Evolutionary conservation across 2,888 invertebrate species (phyloP).

Genomic region (Philonicus albiceps): DNA sequence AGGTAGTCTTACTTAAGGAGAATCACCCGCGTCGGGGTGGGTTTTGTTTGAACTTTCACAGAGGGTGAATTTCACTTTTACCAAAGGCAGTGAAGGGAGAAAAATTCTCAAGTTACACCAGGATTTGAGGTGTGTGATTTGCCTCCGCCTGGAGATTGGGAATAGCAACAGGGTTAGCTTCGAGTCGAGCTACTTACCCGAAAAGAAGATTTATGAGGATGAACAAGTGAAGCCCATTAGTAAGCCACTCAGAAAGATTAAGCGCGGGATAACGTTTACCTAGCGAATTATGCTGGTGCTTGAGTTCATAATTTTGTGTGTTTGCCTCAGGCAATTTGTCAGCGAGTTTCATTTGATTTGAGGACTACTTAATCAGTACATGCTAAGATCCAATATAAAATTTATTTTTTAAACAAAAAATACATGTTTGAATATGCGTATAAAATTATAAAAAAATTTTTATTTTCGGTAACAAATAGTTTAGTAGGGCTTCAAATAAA

Average conservation of each 20-base stretch:
- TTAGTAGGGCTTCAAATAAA: no score
- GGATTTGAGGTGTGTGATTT: neutral
- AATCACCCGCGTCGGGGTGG: neutral
- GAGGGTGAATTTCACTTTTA: conserved; percentile 35
- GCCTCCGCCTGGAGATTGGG: neutral
- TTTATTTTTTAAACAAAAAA: no score
- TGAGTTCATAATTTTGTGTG: conserved; percentile 32
- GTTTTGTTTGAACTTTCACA: conserved; percentile 30
- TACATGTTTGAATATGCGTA: no score
- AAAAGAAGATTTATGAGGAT: conserved; percentile 41
- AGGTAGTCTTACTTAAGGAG: conserved; percentile 39
- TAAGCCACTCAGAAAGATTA: conserved; percentile 33
- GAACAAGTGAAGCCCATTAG: conserved; percentile 42
- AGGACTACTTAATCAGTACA: neutral
- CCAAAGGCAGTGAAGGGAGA: conserved; percentile 9
- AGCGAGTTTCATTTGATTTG: neutral
- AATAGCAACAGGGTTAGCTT: conserved; percentile 37
- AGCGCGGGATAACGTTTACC: conserved; percentile 21
- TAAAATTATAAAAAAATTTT: no score
- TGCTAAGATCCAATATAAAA: neutral
- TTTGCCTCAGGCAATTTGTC: conserved; percentile 6
- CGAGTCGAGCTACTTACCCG: conserved; percentile 22
- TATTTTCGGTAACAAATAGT: no score
- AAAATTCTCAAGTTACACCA: neutral
- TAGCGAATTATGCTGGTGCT: conserved; percentile 25